A percentile compares a stretch with the other conserved stretches of the same genome.
Evolutionary conservation across 1,140 invertebrate genomes (phyloP).

Genomic region (Aphaenogaster ashmeadi): DNA sequence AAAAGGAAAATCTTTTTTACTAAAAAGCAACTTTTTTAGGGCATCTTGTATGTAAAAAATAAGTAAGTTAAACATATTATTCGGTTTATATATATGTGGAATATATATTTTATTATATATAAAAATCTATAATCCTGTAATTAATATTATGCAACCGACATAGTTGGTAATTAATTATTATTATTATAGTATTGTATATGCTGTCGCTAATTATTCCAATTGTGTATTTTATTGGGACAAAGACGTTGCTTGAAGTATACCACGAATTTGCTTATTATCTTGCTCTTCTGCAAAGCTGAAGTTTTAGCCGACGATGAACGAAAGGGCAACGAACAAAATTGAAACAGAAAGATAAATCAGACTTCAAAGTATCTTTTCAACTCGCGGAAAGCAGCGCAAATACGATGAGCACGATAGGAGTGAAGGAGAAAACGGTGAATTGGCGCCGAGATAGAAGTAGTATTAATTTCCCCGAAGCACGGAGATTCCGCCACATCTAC

Average conservation of each 20-base stretch:
- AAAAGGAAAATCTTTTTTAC: not conserved
- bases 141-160: not conserved
- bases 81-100: not conserved
- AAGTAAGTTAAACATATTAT: not conserved
- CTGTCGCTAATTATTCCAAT: slow-evolving; percentile 22
- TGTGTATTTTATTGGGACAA: not conserved
- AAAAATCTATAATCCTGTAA: slow-evolving; percentile 24
- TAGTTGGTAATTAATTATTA: not conserved
- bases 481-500: slow-evolving; percentile 69
- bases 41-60: not conserved
- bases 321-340: slow-evolving; percentile 44
- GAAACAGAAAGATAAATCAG: slow-evolving; percentile 64
- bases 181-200: not conserved
- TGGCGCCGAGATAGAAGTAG: slow-evolving; percentile 77
- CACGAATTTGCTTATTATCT: slow-evolving; percentile 31
- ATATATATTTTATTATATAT: not conserved
- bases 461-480: slow-evolving; percentile 79
- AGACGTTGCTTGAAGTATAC: not conserved
- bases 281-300: slow-evolving; percentile 7
- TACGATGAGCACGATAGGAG: slow-evolving; percentile 21
- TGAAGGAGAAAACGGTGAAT: slow-evolving; percentile 63
- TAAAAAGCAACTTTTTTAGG: not conserved
- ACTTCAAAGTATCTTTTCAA: slow-evolving; percentile 73
- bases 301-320: not conserved
- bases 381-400: slow-evolving; percentile 63